Base-by-base conservation (phyloP, 2,888 invertebrate species). In the Pseudanteris insignis region DNA sequence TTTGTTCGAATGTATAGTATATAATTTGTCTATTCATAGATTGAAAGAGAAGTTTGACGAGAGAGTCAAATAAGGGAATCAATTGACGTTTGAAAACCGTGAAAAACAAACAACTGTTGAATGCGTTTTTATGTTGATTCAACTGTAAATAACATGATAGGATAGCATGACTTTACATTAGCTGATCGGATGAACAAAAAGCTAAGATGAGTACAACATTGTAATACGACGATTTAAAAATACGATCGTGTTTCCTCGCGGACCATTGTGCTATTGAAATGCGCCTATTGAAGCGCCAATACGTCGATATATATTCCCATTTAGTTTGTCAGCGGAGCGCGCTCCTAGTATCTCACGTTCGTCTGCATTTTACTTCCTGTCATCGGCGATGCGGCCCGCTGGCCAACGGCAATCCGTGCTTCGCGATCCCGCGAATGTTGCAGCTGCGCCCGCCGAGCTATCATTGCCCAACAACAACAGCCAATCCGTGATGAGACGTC, bases 401-500 rank as follows among this genome's bases (percentile, higher is more conserved):
- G 41, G 53, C 24, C 40, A 54, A 44, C 48, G 34, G 38, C 40
- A 29, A 18, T 37, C 43, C 28, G 9, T 21, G 29, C 13, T 28
- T 18, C 14, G 30, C 32, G 41, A 46, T n/a, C n/a, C n/a, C n/a
- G n/a, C n/a, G n/a, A n/a, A n/a, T n/a, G n/a, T n/a, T 24, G 38
- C 40, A 58, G 51, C 40, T 50, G 61, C 68, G 67, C 67, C 63
- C 68, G 67, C 70, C 67, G 66, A 64, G 63, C 64, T 65, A 67
- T 40, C 53, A 38, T 54, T 62, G 59, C 58, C 38, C 55, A 13
- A 41, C 58, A 24, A 44, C 58, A 59, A 54, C 48, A 73, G 67
- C 66, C 67, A 67, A 67, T 71, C 65, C 53, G 67, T 69, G 67
- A 68, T 48, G 66, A 66, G 66, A 69, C 67, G 67, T 71, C 68